Evolutionary conservation across 2,888 invertebrate genomes (phyloP).

Genomic region (Hyposoter dolosus): DNA sequence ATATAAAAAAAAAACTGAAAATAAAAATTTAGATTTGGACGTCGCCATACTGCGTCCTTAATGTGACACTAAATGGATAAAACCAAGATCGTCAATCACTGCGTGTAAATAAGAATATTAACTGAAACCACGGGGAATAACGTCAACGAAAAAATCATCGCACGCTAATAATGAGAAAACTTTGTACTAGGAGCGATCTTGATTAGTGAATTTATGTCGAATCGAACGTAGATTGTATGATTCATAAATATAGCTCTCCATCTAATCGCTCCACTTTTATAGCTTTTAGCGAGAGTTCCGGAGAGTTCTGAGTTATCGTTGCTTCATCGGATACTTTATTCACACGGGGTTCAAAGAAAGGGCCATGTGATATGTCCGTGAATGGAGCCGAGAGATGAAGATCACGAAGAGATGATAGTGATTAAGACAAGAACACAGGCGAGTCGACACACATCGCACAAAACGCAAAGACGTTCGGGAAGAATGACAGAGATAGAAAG

Average conservation of each 20-base stretch:
- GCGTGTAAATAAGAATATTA: no score
- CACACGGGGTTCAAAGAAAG: not conserved
- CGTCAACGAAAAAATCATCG: not conserved
- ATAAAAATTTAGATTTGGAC: no score
- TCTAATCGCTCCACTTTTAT: constrained; percentile 23
- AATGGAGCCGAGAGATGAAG: constrained; percentile 19
- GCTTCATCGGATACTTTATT: constrained; percentile 37
- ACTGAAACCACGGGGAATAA: not conserved
- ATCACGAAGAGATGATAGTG: constrained; percentile 49
- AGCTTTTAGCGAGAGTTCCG: constrained; percentile 7
- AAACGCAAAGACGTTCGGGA: not conserved
- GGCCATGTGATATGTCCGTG: not conserved
- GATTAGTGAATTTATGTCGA: constrained; percentile 3
- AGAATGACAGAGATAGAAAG: constrained; percentile 12
- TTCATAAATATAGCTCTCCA: constrained; percentile 4
- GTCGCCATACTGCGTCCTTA: no score
- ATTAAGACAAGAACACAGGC: constrained; percentile 12
- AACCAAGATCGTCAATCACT: not conserved
- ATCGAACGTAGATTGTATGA: constrained; percentile 4
- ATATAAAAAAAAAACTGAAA: no score
- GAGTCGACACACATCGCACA: not conserved
- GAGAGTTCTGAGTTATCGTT: constrained; percentile 12
- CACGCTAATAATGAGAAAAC: not conserved
- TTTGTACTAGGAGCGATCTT: not conserved
- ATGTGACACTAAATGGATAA: not conserved